phyloP scores from a whole-genome alignment of 2,888 invertebrate genomes.

The Eueremaeus valkanovi region DNA sequence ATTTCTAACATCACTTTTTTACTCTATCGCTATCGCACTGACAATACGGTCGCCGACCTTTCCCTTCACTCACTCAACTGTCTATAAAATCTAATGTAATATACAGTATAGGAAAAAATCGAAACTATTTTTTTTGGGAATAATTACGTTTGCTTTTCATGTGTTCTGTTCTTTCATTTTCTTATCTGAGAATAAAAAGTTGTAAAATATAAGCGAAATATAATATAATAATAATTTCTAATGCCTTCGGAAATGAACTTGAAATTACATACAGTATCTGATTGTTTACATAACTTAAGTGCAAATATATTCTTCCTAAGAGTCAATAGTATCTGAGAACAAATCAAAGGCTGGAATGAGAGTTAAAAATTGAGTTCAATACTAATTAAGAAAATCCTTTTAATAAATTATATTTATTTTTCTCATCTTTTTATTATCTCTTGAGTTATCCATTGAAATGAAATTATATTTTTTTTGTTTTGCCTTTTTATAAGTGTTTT shows the following conservation, averaged over 20 bases:
- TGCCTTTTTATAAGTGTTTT: background rate
- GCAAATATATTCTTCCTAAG: too few species aligned
- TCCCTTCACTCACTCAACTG: background rate
- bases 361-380: too few species aligned
- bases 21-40: background rate
- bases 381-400: too few species aligned
- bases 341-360: too few species aligned
- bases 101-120: background rate
- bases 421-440: too few species aligned
- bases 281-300: background rate
- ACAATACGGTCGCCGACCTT: conserved; percentile 1
- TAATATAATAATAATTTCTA: background rate
- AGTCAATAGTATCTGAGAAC: too few species aligned
- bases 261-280: background rate
- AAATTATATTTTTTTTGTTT: background rate
- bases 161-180: background rate
- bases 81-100: background rate
- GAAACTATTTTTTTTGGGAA: background rate
- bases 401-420: too few species aligned
- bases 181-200: too few species aligned
- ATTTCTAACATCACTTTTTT: background rate
- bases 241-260: background rate
- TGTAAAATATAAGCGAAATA: background rate
- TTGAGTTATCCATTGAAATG: too few species aligned
- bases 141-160: background rate